Percentiles rank a stretch among this genome's conserved stretches.
Evolutionary conservation across 2,797 vertebrate genomes (phyloP).

Genomic region (Ptychobarbus kaznakovi): DNA sequence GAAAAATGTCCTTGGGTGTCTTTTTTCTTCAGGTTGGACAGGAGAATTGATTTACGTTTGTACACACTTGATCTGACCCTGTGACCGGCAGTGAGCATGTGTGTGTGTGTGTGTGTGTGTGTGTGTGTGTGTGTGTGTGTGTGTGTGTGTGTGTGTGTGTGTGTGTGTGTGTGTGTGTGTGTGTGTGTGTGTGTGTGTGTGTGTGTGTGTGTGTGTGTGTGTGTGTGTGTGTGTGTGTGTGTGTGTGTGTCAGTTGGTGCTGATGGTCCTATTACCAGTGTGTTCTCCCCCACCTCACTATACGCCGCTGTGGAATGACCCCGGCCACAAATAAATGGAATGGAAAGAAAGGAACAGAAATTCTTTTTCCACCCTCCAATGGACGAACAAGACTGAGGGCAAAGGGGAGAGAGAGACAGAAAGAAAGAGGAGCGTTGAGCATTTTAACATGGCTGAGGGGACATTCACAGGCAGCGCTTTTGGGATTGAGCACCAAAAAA

Average conservation of each 20-base stretch:
- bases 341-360: slow-evolving; percentile 23
- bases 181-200: slow-evolving; percentile 30
- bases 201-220: slow-evolving; percentile 49
- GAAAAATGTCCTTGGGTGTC: slow-evolving; percentile 77
- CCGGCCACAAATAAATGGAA: slow-evolving; percentile 37
- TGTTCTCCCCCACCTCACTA: slow-evolving; percentile 27
- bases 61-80: slow-evolving; percentile 90
- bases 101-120: slow-evolving; percentile 45
- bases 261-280: slow-evolving; percentile 68
- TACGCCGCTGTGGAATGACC: slow-evolving; percentile 19
- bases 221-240: slow-evolving; percentile 30
- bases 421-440: background rate
- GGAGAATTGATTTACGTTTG: slow-evolving; percentile 87
- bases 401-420: slow-evolving; percentile 23
- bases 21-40: slow-evolving; percentile 63
- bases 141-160: slow-evolving; percentile 33
- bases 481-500: background rate
- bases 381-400: slow-evolving; percentile 21
- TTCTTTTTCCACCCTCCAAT: slow-evolving; percentile 33
- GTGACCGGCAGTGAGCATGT: slow-evolving; percentile 78
- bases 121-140: slow-evolving; percentile 37
- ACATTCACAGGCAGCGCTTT: background rate
- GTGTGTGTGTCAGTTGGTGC: slow-evolving; percentile 65
- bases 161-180: slow-evolving; percentile 53
- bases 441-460: background rate